Conservation (phyloP, 1,140 invertebrate genomes). For the Trichonephila clavipes region DNA sequence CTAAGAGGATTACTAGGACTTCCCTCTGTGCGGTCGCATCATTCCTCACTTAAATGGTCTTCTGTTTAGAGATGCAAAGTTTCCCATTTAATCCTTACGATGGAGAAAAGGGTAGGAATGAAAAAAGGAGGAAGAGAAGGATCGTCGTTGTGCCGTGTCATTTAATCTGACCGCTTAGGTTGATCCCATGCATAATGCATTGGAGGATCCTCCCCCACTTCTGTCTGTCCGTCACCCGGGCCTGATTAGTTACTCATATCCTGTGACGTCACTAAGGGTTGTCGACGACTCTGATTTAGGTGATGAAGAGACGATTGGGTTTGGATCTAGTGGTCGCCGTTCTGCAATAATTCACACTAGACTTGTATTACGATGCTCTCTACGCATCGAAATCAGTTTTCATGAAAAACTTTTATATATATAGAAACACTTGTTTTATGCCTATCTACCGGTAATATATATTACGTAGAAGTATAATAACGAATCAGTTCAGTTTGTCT, state of each 20-base stretch:
- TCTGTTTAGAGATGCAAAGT: conserved; percentile 67
- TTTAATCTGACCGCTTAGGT: conserved; percentile 72
- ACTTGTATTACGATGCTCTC: too few relatives aligned
- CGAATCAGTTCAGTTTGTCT: too few relatives aligned
- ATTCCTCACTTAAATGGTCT: conserved; percentile 7
- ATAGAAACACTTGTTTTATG: too few relatives aligned
- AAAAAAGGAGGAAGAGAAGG: neutral
- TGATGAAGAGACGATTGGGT: neutral
- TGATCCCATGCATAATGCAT: conserved; percentile 72
- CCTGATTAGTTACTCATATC: conserved; percentile 72
- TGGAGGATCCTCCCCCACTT: conserved; percentile 8
- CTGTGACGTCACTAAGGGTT: conserved; percentile 48
- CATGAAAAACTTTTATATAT: too few relatives aligned
- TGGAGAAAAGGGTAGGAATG: neutral
- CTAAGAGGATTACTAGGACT: conserved; percentile 26
- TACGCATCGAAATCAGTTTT: too few relatives aligned
- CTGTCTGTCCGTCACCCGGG: conserved; percentile 12
- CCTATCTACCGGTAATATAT: too few relatives aligned
- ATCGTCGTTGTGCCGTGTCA: conserved; percentile 50
- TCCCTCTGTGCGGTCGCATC: conserved; percentile 36
- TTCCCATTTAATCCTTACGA: neutral
- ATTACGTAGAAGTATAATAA: too few relatives aligned
- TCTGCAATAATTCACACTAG: too few relatives aligned
- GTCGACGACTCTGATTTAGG: neutral
- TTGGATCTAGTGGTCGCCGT: neutral